These are phyloP conservation scores for Spinibarbus caldwelli DNA, from an alignment of 2,797 vertebrate species.

Conservation along the genomic window DNA sequence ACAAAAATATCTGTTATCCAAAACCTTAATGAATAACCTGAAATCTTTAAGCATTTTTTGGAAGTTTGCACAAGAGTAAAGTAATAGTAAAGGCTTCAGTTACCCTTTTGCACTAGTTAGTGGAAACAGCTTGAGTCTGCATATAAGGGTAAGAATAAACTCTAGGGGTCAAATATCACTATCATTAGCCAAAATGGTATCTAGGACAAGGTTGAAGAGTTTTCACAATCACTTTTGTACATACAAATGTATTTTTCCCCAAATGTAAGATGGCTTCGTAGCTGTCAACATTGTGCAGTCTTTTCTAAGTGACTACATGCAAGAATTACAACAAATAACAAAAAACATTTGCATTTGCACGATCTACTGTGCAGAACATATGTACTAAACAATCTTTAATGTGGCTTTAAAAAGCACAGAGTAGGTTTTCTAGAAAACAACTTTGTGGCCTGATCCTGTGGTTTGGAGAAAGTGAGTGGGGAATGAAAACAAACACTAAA, in stretches of 20 bases:
- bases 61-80: not conserved
- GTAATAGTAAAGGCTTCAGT: not conserved
- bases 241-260: not conserved
- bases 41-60: not conserved
- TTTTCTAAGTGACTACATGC: too few relatives aligned
- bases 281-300: not conserved
- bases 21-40: not conserved
- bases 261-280: not conserved
- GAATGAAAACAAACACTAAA: constrained; percentile 23
- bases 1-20: not conserved
- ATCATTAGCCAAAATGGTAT: not conserved
- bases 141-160: constrained; percentile 48
- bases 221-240: not conserved
- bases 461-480: constrained; percentile 24
- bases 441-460: not conserved
- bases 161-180: constrained; percentile 30
- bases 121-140: constrained; percentile 43
- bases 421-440: not conserved
- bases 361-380: not conserved
- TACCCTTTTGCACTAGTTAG: not conserved
- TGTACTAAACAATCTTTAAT: not conserved
- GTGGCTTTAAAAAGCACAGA: not conserved
- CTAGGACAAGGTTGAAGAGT: constrained; percentile 10
- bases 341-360: not conserved
- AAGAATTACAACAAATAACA: not conserved